Evolutionary conservation across 1,140 invertebrate genomes (phyloP), one percentile per base, ranked within the genome.

Genomic region (Pseudomyrmex gracilis): DNA sequence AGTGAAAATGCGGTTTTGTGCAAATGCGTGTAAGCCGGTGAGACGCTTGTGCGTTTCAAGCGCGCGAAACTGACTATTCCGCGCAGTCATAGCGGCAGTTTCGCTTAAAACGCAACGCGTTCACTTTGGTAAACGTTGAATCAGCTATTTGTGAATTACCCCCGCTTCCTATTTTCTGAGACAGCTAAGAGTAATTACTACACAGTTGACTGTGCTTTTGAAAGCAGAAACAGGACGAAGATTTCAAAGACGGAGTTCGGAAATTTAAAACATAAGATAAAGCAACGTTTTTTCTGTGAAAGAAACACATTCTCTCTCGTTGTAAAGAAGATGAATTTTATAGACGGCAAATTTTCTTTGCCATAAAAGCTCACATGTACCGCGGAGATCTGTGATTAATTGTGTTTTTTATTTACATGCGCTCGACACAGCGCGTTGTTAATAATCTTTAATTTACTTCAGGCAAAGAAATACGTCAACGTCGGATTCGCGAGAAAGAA

Each of bases 381-480:
- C 13, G 12, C 1, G 2, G 24, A 15, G 10, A 34, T 12, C 24
- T 66, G 20, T 45, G 22, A 15, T 24, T 76, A n/a, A 22, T 63
- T 51, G 12, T n/a, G 13, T 20, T 76, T 82, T 73, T 58, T 51
- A 58, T 9, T 22, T 77, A 20, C 63, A 63, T 61, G 43, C 51
- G 43, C 45, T 70, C 74, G 68, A 80, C 47, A 57, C 47, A 57
- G 57, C 43, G 53, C 55, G 57, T 58, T 68, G 64, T 84, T 78
- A 85, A 89, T 91, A 92, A 93, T 92, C 92, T 88, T 92, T 92
- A 91, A 92, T 92, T 93, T 92, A 91, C 88, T 84, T 87, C 67
- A 83, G 60, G 82, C 77, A 90, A 92, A 92, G 89, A 88, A 92
- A 86, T 84, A 80, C 78, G 73, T 85, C 82, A 73, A 73, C 73